A percentile compares a stretch with the other conserved stretches of the same genome.
Conservation (phyloP, 2,113 vertebrate genomes). For the Prochilodus magdalenae region DNA sequence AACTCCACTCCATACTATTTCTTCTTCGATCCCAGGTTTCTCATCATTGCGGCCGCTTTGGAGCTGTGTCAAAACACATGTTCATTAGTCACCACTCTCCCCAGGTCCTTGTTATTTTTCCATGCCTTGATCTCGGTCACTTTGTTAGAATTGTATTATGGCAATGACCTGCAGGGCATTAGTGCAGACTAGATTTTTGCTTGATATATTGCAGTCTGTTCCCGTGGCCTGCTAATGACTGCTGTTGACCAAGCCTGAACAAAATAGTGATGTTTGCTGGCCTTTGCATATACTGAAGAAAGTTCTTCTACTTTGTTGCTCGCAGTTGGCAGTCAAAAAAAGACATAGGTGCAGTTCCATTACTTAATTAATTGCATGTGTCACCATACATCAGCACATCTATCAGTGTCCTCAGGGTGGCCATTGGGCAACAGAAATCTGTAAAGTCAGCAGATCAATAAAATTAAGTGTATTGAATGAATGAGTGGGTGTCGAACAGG, state of each 20-base stretch:
- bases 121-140: slow-evolving; percentile 31
- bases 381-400: not conserved
- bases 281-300: not conserved
- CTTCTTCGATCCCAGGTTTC: not conserved
- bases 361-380: not conserved
- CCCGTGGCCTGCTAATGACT: slow-evolving; percentile 20
- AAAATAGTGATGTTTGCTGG: not conserved
- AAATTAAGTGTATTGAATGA: not conserved
- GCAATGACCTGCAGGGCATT: slow-evolving; percentile 36
- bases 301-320: not conserved
- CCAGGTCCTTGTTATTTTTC: slow-evolving; percentile 39
- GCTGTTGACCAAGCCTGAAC: not conserved
- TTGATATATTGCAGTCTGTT: not conserved
- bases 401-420: not conserved
- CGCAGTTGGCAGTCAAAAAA: not conserved
- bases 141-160: slow-evolving; percentile 21
- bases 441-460: not conserved
- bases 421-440: not conserved
- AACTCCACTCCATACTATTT: slow-evolving; percentile 7
- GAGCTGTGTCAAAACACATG: slow-evolving; percentile 41
- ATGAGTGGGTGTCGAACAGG: not conserved
- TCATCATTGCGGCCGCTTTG: slow-evolving; percentile 4
- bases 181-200: slow-evolving; percentile 1
- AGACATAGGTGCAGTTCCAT: not conserved
- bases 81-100: slow-evolving; percentile 41